These are phyloP conservation scores for Beaufortia kweichowensis DNA, from an alignment of 2,113 vertebrate species.

Conservation along the genomic window DNA sequence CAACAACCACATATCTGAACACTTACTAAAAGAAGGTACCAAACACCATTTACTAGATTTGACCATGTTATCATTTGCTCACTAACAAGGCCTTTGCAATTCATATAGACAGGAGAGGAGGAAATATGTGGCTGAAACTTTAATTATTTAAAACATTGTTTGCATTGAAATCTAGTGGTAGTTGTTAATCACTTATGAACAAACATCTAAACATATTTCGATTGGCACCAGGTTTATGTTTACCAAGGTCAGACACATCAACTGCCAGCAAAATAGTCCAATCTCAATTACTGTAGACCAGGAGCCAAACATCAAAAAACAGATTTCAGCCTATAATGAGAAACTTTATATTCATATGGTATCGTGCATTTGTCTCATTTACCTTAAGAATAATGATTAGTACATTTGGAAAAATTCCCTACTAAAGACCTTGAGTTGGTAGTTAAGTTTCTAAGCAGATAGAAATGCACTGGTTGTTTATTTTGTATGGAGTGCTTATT, in stretches of 20 bases:
- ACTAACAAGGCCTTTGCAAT: too few relatives aligned
- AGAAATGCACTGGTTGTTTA: too few relatives aligned
- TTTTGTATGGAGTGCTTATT: background rate
- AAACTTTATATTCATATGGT: background rate
- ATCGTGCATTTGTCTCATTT: slow-evolving; percentile 3
- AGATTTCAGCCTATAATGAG: slow-evolving; percentile 2
- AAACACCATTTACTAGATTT: too few relatives aligned
- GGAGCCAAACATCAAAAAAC: background rate
- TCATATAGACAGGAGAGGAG: too few relatives aligned
- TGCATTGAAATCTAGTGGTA: background rate
- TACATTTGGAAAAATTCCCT: background rate
- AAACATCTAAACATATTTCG: background rate
- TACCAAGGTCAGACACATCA: background rate
- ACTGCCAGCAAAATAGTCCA: slow-evolving; percentile 4
- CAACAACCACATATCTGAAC: background rate
- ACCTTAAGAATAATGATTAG: background rate
- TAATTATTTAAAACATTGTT: background rate
- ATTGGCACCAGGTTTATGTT: background rate
- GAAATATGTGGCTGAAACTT: too few relatives aligned
- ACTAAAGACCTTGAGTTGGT: background rate
- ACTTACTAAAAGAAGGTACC: too few relatives aligned
- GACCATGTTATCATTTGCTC: too few relatives aligned
- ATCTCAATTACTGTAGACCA: background rate
- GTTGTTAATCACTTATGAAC: background rate
- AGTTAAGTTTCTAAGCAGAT: too few relatives aligned